Evolutionary conservation across 2,797 vertebrate species (phyloP).

Genomic region (Phataginus tricuspis): DNA sequence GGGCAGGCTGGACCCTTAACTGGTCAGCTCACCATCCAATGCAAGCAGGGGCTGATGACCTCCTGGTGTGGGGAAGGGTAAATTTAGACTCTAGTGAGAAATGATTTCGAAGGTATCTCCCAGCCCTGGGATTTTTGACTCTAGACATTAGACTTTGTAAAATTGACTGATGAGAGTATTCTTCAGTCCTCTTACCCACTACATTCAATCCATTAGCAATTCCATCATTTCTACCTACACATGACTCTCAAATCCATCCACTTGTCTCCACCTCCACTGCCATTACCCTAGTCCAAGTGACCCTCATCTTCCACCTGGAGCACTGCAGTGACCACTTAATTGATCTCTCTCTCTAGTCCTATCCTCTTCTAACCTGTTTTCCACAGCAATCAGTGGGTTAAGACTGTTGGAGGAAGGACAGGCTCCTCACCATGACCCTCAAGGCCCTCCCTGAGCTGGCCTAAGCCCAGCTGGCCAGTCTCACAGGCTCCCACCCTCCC

Average conservation of each 20-base stretch:
- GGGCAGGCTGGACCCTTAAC: background rate
- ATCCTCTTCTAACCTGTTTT: background rate
- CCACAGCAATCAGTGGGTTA: background rate
- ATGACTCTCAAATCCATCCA: background rate
- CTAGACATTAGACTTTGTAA: background rate
- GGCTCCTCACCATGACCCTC: background rate
- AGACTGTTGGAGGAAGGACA: background rate
- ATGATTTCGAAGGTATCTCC: background rate
- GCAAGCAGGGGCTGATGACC: background rate
- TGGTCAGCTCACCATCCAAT: background rate
- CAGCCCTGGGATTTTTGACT: background rate
- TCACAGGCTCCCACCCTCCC: background rate
- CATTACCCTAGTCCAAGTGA: no score
- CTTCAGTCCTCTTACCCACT: background rate
- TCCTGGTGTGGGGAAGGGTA: no score
- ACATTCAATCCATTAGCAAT: background rate
- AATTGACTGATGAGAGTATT: background rate
- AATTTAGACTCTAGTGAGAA: background rate
- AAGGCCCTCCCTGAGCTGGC: background rate
- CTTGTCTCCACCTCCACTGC: background rate
- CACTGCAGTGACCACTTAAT: background rate
- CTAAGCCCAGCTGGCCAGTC: fast-evolving
- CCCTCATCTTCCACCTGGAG: background rate
- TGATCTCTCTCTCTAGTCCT: background rate
- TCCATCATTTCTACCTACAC: background rate